Percentiles rank a stretch among this genome's conserved stretches.
phyloP scores from a whole-genome alignment of 2,113 vertebrate genomes.

The Lepus timidus region DNA sequence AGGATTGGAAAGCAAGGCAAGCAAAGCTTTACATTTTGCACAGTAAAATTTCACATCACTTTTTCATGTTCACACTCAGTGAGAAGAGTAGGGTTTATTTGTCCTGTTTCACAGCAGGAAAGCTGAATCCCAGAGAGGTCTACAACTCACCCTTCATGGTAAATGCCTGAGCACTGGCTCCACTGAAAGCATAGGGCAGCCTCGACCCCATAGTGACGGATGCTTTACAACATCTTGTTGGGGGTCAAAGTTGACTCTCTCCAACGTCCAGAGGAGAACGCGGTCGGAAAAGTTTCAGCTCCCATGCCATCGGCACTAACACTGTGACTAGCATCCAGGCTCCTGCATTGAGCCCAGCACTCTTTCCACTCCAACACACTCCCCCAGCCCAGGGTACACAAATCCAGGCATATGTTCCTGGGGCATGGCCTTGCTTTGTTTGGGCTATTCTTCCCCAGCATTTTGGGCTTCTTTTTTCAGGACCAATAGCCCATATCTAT shows the following conservation, averaged over 20 bases:
- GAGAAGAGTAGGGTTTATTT: background rate
- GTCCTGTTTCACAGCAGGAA: background rate
- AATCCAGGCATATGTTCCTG: too few relatives aligned
- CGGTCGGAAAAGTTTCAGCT: background rate
- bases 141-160: background rate
- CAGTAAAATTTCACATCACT: background rate
- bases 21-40: background rate
- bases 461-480: background rate
- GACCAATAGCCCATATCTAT: background rate
- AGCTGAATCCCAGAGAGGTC: background rate
- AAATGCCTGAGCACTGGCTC: background rate
- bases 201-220: background rate
- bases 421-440: background rate
- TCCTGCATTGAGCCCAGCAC: background rate
- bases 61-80: background rate
- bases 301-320: background rate
- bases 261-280: background rate
- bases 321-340: background rate
- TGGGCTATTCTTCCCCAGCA: background rate
- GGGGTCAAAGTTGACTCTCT: background rate
- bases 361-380: background rate
- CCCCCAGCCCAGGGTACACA: background rate
- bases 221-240: background rate
- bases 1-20: background rate
- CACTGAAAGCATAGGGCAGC: background rate